A percentile compares a stretch with the other conserved stretches of the same genome.
phyloP scores from a whole-genome alignment of 2,888 invertebrate genomes.

The Drosophila lacicola region DNA sequence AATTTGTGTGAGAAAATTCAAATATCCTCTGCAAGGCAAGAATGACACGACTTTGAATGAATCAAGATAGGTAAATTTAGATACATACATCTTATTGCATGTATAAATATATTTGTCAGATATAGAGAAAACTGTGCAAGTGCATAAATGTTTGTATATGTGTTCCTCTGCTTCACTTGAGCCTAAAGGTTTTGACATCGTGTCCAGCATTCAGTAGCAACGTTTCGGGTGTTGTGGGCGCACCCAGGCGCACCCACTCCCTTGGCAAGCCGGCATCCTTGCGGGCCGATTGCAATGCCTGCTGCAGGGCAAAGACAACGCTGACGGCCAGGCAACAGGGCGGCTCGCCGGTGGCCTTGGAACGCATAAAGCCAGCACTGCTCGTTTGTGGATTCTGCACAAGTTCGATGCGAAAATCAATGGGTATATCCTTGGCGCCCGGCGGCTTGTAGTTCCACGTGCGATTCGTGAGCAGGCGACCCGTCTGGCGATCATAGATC shows the following conservation, averaged over 20 bases:
- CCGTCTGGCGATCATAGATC: slow-evolving; percentile 88
- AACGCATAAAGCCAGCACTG: slow-evolving; percentile 89
- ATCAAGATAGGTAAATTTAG: no score
- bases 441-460: slow-evolving; percentile 94
- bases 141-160: no score
- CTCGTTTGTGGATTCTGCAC: slow-evolving; percentile 87
- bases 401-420: slow-evolving; percentile 90
- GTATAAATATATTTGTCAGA: no score
- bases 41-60: no score
- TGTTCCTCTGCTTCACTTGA: slow-evolving; percentile 36
- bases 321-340: slow-evolving; percentile 87
- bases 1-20: no score
- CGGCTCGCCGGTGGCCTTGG: slow-evolving; percentile 90
- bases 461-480: slow-evolving; percentile 89
- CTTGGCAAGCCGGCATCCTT: slow-evolving; percentile 87
- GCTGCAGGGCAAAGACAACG: slow-evolving; percentile 88
- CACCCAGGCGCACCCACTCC: slow-evolving; percentile 80
- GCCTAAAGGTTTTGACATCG: slow-evolving; percentile 51
- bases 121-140: no score
- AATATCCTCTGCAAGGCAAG: no score
- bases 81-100: no score
- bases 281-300: slow-evolving; percentile 89
- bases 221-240: slow-evolving; percentile 83
- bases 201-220: slow-evolving; percentile 78
- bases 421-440: slow-evolving; percentile 91